Percentiles rank a stretch among this genome's conserved stretches.
Evolutionary conservation across 1,140 invertebrate genomes (phyloP).

Genomic region (Drusus annulatus): DNA sequence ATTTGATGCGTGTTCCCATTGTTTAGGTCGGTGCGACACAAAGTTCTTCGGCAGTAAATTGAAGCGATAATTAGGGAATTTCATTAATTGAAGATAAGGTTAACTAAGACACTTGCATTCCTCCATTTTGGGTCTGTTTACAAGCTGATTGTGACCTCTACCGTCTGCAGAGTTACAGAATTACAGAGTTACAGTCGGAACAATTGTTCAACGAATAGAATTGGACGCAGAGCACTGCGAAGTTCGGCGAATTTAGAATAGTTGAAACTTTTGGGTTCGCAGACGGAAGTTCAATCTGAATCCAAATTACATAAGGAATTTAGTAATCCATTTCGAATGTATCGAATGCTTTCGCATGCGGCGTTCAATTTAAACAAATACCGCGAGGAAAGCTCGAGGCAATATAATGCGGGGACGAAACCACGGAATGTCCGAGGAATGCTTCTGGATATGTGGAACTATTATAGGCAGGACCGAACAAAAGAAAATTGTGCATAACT

Average conservation of each 20-base stretch:
- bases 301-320: slow-evolving; percentile 35
- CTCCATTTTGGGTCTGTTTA: not conserved
- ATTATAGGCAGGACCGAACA: too few species aligned
- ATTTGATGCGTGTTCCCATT: too few species aligned
- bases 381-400: not conserved
- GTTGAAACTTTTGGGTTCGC: slow-evolving; percentile 26
- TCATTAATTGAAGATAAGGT: slow-evolving; percentile 15
- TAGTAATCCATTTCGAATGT: slow-evolving; percentile 39
- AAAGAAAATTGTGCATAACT: too few species aligned
- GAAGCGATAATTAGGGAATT: not conserved
- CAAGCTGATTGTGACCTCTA: slow-evolving; percentile 5
- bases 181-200: not conserved
- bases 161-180: not conserved
- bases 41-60: too few species aligned
- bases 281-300: not conserved
- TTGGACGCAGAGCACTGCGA: not conserved
- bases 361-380: slow-evolving; percentile 37
- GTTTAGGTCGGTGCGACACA: too few species aligned
- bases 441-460: too few species aligned
- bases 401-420: slow-evolving; percentile 29
- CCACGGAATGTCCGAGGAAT: slow-evolving; percentile 12
- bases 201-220: not conserved
- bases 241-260: slow-evolving; percentile 8
- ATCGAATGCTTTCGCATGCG: slow-evolving; percentile 30
- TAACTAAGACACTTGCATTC: slow-evolving; percentile 11